Percentiles rank a stretch among this genome's conserved stretches.
These are phyloP conservation scores for Dryas iulia DNA, from an alignment of 1,140 invertebrate genomes.

Conservation along the genomic window DNA sequence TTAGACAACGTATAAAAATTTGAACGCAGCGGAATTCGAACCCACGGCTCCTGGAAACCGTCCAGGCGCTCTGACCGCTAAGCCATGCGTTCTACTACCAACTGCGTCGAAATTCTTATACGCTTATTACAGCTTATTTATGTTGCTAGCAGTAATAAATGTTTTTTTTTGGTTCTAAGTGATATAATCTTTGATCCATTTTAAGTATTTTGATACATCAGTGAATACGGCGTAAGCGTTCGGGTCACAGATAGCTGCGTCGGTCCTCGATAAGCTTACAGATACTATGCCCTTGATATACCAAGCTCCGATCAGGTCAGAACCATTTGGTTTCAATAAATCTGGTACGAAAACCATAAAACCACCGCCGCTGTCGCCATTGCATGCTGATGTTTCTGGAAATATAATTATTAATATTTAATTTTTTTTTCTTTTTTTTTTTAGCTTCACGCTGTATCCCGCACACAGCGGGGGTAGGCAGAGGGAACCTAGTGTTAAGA, in stretches of 20 bases:
- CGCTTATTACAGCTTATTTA: too few species aligned
- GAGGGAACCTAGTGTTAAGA: too few species aligned
- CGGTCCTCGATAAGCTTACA: conserved; percentile 33
- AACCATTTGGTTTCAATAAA: not conserved
- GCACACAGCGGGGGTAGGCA: not conserved
- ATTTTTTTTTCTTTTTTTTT: not conserved
- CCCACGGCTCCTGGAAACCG: too few species aligned
- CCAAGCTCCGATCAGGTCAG: conserved; percentile 37
- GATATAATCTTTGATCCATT: conserved; percentile 37
- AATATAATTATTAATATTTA: not conserved
- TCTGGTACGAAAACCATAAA: conserved; percentile 43
- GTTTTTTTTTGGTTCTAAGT: not conserved
- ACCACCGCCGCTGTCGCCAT: conserved; percentile 61
- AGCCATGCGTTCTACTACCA: too few species aligned
- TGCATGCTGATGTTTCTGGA: conserved; percentile 46
- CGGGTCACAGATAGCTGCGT: conserved; percentile 48
- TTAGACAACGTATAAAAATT: too few species aligned
- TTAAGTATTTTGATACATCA: conserved; percentile 47
- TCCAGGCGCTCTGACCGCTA: too few species aligned
- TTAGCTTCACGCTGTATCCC: not conserved
- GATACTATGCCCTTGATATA: conserved; percentile 55
- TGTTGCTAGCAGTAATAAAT: too few species aligned
- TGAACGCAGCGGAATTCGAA: too few species aligned
- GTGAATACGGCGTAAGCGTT: conserved; percentile 50
- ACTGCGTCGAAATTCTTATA: too few species aligned